Conservation (phyloP, 64 coral and sea anemone species). For the Montipora foliosa region DNA sequence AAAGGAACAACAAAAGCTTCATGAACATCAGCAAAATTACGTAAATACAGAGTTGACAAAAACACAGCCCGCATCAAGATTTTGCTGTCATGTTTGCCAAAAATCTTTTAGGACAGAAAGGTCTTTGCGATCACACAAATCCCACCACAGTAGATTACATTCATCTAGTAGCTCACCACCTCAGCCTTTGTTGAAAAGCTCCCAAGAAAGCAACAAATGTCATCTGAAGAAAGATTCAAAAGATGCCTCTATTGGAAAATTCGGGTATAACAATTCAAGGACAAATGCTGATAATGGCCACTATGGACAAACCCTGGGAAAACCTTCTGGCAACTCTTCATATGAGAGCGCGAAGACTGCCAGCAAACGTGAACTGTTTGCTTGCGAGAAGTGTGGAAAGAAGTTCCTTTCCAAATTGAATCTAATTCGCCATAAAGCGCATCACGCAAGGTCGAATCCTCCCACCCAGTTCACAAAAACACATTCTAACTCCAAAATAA, state of each 20-base stretch:
- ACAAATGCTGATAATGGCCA: background rate
- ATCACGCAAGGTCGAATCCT: background rate
- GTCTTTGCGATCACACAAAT: constrained; percentile 2
- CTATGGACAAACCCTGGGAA: background rate
- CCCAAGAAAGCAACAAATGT: background rate
- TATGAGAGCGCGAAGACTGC: background rate
- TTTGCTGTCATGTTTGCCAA: background rate
- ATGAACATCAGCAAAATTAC: too few relatives aligned
- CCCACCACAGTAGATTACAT: background rate
- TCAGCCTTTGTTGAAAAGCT: background rate
- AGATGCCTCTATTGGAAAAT: background rate
- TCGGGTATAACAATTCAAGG: background rate
- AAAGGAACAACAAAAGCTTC: background rate
- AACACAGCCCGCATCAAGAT: background rate
- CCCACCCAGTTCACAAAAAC: background rate
- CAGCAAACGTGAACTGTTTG: background rate
- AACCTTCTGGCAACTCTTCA: background rate
- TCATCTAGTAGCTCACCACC: background rate
- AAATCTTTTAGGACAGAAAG: background rate
- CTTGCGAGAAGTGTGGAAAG: background rate
- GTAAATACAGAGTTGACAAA: background rate
- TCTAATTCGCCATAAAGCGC: background rate
- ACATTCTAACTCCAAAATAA: background rate
- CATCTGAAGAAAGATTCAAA: background rate
- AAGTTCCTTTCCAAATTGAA: background rate